Evolutionary conservation across 2,888 invertebrate species (phyloP).

Genomic region (Meandrusa payeni): DNA sequence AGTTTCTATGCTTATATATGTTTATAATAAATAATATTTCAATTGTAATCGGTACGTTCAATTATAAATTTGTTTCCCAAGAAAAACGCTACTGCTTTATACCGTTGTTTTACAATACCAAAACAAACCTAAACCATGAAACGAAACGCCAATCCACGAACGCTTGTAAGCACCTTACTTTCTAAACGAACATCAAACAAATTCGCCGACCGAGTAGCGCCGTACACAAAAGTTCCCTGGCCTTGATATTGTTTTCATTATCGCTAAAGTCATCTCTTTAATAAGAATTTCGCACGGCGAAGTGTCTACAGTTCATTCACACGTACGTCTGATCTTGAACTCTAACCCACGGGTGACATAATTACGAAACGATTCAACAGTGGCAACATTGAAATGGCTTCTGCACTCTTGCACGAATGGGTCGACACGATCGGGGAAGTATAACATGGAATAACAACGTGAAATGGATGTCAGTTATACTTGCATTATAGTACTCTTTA

Average conservation of each 20-base stretch:
- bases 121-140: neutral
- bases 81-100: too few species aligned
- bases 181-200: conserved; percentile 16
- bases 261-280: conserved; percentile 27
- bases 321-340: conserved; percentile 25
- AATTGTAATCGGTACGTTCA: too few species aligned
- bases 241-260: conserved; percentile 23
- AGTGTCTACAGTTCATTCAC: conserved; percentile 45
- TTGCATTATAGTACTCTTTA: too few species aligned
- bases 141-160: neutral
- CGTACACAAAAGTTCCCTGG: conserved; percentile 17
- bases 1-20: too few species aligned
- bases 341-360: conserved; percentile 18
- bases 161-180: conserved; percentile 3
- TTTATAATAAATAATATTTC: too few species aligned
- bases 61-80: too few species aligned
- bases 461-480: too few species aligned
- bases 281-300: conserved; percentile 39
- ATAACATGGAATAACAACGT: too few species aligned
- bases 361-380: conserved; percentile 15
- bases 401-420: too few species aligned
- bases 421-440: too few species aligned
- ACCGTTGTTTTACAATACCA: neutral
- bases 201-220: conserved; percentile 1
- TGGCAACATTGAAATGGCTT: too few species aligned